Evolutionary conservation across 2,888 invertebrate species (phyloP).

Genomic region (Bombyx huttoni): DNA sequence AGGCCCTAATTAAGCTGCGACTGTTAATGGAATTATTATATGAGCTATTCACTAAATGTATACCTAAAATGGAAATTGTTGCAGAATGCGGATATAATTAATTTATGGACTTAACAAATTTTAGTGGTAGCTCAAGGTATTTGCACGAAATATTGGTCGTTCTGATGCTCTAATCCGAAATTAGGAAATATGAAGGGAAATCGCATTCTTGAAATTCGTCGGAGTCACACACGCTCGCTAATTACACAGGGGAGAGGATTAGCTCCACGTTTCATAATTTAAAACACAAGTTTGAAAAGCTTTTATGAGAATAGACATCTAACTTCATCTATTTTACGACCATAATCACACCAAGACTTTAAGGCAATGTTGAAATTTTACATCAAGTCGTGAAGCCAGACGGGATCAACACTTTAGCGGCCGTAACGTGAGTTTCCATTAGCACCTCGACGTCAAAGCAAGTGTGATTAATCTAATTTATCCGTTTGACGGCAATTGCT

Average conservation of each 20-base stretch:
- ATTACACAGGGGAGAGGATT: background rate
- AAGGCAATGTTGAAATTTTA: background rate
- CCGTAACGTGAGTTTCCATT: constrained; percentile 44
- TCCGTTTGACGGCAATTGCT: constrained; percentile 47
- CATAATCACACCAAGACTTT: background rate
- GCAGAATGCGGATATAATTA: background rate
- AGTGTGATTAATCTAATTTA: constrained; percentile 60
- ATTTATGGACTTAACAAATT: background rate
- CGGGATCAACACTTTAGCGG: constrained; percentile 25
- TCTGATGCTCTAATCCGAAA: background rate
- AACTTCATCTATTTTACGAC: background rate
- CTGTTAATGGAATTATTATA: background rate
- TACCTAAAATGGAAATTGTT: background rate
- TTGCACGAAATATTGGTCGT: background rate
- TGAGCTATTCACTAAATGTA: background rate
- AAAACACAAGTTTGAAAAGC: background rate
- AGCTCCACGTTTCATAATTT: background rate
- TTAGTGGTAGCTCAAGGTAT: background rate
- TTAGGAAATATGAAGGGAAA: background rate
- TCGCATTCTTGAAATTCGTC: background rate
- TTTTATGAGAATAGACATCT: background rate
- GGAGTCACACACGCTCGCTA: background rate
- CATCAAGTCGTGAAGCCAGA: background rate
- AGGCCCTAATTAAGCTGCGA: background rate
- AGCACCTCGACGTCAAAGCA: constrained; percentile 49